Conservation (phyloP, 2,888 invertebrate genomes). For the Hydropsyche betteni region DNA sequence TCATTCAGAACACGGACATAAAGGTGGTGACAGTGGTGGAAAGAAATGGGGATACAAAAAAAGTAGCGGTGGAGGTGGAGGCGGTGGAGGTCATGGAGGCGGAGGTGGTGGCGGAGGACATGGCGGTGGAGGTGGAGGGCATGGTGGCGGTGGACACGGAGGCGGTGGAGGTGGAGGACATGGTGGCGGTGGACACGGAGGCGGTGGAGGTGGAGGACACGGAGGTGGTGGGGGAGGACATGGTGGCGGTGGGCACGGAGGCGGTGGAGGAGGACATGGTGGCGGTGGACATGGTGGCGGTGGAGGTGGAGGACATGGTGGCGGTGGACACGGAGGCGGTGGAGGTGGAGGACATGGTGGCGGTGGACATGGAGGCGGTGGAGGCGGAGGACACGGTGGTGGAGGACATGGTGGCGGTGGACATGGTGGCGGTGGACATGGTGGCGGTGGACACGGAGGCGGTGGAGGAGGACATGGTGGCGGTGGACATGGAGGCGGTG, state of each 20-base stretch:
- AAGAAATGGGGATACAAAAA: constrained; percentile 70
- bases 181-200: not conserved
- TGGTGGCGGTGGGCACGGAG: too few species aligned
- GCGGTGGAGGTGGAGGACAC: not conserved
- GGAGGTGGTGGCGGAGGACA: not conserved
- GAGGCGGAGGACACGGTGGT: not conserved
- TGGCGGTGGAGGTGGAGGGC: not conserved
- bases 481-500: not conserved
- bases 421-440: constrained; percentile 56
- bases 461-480: constrained; percentile 23
- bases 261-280: not conserved
- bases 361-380: not conserved
- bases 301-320: not conserved
- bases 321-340: not conserved
- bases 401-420: constrained; percentile 12
- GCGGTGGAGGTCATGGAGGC: not conserved
- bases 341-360: not conserved
- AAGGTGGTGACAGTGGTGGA: constrained; percentile 61
- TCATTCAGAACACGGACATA: constrained; percentile 61
- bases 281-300: not conserved
- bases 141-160: not conserved
- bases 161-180: constrained; percentile 5
- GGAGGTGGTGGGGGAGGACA: not conserved
- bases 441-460: constrained; percentile 62
- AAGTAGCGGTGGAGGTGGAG: constrained; percentile 53